Conservation (phyloP, 2,797 vertebrate genomes). For the Odontamblyopus lacepedii region DNA sequence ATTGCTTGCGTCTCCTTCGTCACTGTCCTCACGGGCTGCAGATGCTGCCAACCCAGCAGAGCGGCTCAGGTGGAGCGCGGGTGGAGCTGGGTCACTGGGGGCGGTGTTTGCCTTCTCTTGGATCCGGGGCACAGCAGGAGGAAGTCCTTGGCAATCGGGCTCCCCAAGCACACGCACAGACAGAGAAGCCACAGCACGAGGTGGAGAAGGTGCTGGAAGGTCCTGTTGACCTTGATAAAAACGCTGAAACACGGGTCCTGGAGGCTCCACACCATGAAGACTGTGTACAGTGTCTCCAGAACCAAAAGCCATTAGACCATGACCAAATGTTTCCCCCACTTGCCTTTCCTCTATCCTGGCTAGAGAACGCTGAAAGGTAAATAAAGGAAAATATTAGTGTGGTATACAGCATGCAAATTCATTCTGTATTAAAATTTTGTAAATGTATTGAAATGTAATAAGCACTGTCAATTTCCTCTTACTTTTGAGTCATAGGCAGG, state of each 20-base stretch:
- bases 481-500: slow-evolving; percentile 70
- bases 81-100: slow-evolving; percentile 65
- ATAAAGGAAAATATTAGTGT: neutral
- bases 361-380: slow-evolving; percentile 34
- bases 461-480: slow-evolving; percentile 13
- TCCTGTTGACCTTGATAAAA: slow-evolving; percentile 69
- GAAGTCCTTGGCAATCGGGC: slow-evolving; percentile 71
- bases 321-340: slow-evolving; percentile 42
- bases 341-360: slow-evolving; percentile 45
- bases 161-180: slow-evolving; percentile 80
- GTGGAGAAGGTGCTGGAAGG: slow-evolving; percentile 71
- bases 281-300: slow-evolving; percentile 39
- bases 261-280: slow-evolving; percentile 44
- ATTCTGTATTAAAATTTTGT: neutral
- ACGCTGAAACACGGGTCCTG: slow-evolving; percentile 47
- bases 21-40: slow-evolving; percentile 64
- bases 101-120: slow-evolving; percentile 76
- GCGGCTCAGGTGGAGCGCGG: slow-evolving; percentile 71
- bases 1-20: slow-evolving; percentile 68
- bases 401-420: neutral
- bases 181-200: slow-evolving; percentile 79
- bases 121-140: slow-evolving; percentile 60
- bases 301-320: slow-evolving; percentile 40
- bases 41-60: slow-evolving; percentile 62
- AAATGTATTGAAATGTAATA: neutral